phyloP scores from a whole-genome alignment of 2,113 vertebrate genomes.

The Ctenodactylus gundi region DNA sequence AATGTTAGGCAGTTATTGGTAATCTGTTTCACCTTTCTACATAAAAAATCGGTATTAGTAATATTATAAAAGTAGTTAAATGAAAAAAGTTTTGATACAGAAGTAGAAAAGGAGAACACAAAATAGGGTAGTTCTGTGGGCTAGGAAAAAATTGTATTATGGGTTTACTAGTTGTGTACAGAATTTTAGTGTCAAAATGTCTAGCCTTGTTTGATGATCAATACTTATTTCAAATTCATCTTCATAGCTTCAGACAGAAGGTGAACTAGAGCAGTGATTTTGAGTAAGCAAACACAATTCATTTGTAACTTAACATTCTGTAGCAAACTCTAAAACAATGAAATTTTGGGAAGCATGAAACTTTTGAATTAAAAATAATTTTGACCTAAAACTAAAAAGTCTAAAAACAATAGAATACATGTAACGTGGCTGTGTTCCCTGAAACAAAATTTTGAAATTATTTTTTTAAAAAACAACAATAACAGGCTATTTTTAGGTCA shows the following conservation, averaged over 20 bases:
- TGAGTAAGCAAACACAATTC: neutral
- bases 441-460: constrained; percentile 42
- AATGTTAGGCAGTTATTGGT: neutral
- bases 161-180: neutral
- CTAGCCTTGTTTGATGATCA: neutral
- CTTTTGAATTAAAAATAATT: constrained; percentile 44
- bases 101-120: constrained; percentile 17
- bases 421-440: neutral
- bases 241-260: constrained; percentile 6
- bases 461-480: constrained; percentile 36
- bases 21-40: neutral
- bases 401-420: neutral
- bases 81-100: neutral
- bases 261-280: neutral
- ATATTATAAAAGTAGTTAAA: neutral
- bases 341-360: neutral
- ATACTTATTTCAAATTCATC: constrained; percentile 25
- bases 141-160: constrained; percentile 12
- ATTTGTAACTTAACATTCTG: constrained; percentile 7
- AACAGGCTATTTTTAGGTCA: neutral
- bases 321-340: constrained; percentile 2
- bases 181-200: constrained; percentile 2
- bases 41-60: neutral
- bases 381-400: constrained; percentile 8
- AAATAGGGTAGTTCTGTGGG: neutral